Evolutionary conservation across 2,888 invertebrate genomes (phyloP).

Genomic region (Ceramica pisi): DNA sequence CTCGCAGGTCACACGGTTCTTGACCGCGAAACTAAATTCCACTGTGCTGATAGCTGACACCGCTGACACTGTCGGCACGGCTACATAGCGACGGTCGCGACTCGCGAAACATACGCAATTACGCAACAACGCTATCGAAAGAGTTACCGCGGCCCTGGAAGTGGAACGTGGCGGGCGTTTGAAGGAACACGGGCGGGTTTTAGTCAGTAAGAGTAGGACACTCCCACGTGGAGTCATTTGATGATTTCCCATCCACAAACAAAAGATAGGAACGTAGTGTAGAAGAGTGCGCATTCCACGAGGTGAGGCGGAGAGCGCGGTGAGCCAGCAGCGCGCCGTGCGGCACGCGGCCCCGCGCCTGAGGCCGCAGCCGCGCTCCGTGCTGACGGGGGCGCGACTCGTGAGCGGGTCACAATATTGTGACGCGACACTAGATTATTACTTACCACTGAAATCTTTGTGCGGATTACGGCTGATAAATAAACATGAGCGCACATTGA

Average conservation of each 20-base stretch:
- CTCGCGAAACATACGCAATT: no score
- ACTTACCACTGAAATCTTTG: conserved; percentile 32
- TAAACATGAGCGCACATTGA: conserved; percentile 42
- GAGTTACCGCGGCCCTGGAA: no score
- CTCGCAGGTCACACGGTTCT: not conserved
- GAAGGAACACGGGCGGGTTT: no score
- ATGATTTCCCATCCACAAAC: no score
- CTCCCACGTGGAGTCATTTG: no score
- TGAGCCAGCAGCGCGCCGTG: not conserved
- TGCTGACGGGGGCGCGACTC: not conserved
- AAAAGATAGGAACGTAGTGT: not conserved
- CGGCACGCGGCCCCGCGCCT: not conserved
- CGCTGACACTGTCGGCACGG: no score
- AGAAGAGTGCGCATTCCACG: not conserved
- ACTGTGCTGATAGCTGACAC: not conserved
- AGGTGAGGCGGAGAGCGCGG: not conserved
- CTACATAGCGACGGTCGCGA: no score
- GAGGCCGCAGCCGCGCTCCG: no score
- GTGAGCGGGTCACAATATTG: not conserved
- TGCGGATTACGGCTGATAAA: conserved; percentile 46
- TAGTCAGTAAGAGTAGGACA: no score
- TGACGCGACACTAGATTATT: conserved; percentile 15
- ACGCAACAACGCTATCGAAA: not conserved
- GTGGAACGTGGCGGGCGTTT: no score
- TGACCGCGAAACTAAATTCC: not conserved